phyloP scores from a whole-genome alignment of 2,113 vertebrate species.

The Chinchilla lanigera region DNA sequence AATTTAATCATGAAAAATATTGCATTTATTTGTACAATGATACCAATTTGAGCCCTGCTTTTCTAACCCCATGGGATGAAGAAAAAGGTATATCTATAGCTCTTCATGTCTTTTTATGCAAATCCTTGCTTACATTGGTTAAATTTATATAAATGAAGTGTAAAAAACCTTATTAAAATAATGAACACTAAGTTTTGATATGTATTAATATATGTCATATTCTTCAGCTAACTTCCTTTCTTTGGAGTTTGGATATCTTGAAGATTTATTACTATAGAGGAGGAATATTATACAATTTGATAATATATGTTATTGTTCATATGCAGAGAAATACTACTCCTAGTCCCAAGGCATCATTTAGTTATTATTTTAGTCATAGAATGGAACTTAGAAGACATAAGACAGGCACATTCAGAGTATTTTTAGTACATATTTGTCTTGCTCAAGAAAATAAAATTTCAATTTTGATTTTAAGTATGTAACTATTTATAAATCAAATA shows the following conservation, averaged over 20 bases:
- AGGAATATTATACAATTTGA: background rate
- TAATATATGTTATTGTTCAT: conserved; percentile 13
- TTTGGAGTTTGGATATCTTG: background rate
- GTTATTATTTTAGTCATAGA: background rate
- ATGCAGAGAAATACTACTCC: conserved; percentile 30
- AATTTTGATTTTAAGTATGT: background rate
- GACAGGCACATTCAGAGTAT: background rate
- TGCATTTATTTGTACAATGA: background rate
- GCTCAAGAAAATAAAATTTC: background rate
- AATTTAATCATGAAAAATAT: background rate
- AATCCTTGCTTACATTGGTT: background rate
- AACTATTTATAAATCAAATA: conserved; percentile 19
- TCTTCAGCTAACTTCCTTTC: background rate
- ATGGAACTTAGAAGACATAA: background rate
- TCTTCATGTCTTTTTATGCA: background rate
- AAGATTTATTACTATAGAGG: background rate
- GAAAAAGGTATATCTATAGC: background rate
- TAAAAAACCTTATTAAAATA: background rate
- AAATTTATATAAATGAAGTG: background rate
- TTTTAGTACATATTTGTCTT: conserved; percentile 6
- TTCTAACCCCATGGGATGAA: background rate
- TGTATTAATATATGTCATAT: background rate
- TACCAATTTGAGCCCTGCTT: background rate
- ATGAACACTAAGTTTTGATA: background rate
- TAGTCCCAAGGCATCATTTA: background rate